Conservation (phyloP, 2,113 vertebrate species). For the Neogobius melanostomus region DNA sequence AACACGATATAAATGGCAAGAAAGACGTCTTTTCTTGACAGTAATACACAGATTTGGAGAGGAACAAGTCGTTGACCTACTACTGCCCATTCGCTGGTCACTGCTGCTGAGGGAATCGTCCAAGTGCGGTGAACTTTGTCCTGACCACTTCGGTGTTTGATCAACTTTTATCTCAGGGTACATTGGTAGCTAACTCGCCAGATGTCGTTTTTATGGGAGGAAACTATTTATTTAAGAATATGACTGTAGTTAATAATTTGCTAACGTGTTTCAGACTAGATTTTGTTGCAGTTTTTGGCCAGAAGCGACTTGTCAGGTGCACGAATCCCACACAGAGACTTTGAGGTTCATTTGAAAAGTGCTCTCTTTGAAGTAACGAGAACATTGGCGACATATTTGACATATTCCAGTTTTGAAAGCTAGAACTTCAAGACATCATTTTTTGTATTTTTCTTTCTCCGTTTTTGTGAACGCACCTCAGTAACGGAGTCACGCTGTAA, state of each 20-base stretch:
- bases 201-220: neutral
- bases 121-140: constrained; percentile 43
- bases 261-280: neutral
- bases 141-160: constrained; percentile 9
- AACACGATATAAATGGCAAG: constrained; percentile 24
- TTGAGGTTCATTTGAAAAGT: constrained; percentile 14
- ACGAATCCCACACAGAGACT: neutral
- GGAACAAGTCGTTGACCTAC: constrained; percentile 7
- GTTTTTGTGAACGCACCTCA: neutral
- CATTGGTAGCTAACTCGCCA: neutral
- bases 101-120: constrained; percentile 13
- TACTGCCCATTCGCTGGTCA: neutral
- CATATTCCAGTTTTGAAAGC: neutral
- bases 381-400: neutral
- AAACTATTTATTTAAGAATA: neutral
- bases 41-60: constrained; percentile 13
- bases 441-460: neutral
- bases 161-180: constrained; percentile 37
- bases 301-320: constrained; percentile 1
- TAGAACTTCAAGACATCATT: neutral
- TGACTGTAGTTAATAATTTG: neutral
- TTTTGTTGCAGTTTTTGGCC: neutral
- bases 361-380: constrained; percentile 1
- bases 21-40: constrained; percentile 5
- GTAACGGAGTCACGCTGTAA: neutral